Base-by-base conservation (phyloP, 2,113 vertebrate genomes). In the Pyxicephalus adspersus region DNA sequence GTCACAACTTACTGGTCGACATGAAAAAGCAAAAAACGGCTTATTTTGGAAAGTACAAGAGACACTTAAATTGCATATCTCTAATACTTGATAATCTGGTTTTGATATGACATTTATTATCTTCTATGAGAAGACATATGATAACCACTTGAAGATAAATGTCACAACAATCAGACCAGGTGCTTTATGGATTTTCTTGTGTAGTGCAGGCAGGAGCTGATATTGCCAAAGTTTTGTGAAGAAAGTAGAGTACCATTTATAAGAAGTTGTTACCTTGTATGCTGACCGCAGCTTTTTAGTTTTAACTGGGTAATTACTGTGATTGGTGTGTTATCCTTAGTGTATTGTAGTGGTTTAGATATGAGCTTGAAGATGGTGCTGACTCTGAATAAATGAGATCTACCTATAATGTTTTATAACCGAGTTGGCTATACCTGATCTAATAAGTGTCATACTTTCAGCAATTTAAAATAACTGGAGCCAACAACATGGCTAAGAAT, bases 31-130 rank as follows among this genome's bases (percentile, higher is more conserved):
- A 23, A 65, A n/a, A n/a, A 67, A 70, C 26, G 67, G 45, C 25
- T 58, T 28, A 55, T 66, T 77, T 77, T 13, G 52, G 77, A 79
- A 70, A 26, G 64, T 58, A 67, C 52, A 58, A 34, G 60, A 66
- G 64, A 79, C 77, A 79, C 52, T 58, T 60, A 60, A 79, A 79
- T 68, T 79, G 64, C 65, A 68, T 79, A 79, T 79, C 64, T 68
- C 52, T 79, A 55, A 68, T 68, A 38, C 52, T 38, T 68, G 64
- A 68, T 77, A 64, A 79, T 79, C 77, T 79, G 45, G 54, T 22
- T 68, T 8, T 81, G 79, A 80, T 72, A 51, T 80, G 78, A 73
- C 68, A 81, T 81, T 73, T 64, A 73, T 74, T 45, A 52, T 81
- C 50, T 64, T 55, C 45, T 74, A 60, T 64, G 67, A 26, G 67